Evolutionary conservation across 1,140 invertebrate genomes (phyloP).

Genomic region (Alviniconcha marisindica): DNA sequence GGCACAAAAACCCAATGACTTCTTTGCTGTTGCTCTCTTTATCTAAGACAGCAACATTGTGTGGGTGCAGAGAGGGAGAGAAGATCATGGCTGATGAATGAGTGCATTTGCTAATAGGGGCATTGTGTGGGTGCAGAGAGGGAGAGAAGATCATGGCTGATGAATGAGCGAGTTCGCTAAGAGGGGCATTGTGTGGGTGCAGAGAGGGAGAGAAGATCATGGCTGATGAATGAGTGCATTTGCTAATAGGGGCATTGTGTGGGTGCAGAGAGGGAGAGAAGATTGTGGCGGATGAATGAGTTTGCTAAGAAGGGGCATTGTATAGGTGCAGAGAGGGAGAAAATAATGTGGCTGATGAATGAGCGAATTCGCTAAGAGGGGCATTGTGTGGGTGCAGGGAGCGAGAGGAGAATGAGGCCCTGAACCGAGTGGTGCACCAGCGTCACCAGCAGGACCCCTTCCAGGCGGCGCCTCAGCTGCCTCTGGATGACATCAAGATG

Average conservation of each 20-base stretch:
- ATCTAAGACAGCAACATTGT: too few relatives aligned
- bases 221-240: too few relatives aligned
- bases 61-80: too few relatives aligned
- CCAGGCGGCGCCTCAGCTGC: not conserved
- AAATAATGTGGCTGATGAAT: too few relatives aligned
- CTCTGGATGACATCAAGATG: constrained; percentile 21
- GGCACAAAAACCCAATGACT: too few relatives aligned
- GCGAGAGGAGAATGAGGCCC: constrained; percentile 87
- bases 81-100: not conserved
- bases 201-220: constrained; percentile 87
- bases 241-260: too few relatives aligned
- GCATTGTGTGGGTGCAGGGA: constrained; percentile 75
- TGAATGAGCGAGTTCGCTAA: not conserved
- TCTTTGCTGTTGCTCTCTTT: too few relatives aligned
- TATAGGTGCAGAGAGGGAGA: not conserved
- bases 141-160: not conserved
- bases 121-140: not conserved
- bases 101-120: not conserved
- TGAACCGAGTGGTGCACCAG: constrained; percentile 62
- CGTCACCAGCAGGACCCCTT: not conserved
- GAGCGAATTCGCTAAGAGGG: not conserved
- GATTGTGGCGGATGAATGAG: not conserved
- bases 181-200: not conserved
- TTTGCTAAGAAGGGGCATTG: not conserved
- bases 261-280: too few relatives aligned